These are phyloP conservation scores for Oncorhynchus kisutch DNA, from an alignment of 2,113 vertebrate species.

Conservation along the genomic window DNA sequence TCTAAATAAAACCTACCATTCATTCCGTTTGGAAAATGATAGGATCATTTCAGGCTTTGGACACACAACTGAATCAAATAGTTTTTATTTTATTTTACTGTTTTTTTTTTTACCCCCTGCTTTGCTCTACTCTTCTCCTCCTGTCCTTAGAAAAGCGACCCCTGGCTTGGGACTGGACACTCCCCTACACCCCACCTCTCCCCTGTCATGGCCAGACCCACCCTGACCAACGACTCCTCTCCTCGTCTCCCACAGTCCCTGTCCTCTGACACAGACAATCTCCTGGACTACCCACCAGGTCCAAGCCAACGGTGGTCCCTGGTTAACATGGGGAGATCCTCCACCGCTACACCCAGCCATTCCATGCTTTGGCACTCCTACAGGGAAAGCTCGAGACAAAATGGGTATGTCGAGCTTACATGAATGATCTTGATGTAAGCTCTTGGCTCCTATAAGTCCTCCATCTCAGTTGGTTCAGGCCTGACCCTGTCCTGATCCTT, in stretches of 20 bases:
- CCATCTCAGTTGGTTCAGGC: too few species aligned
- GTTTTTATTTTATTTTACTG: too few species aligned
- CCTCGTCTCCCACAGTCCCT: conserved; percentile 27
- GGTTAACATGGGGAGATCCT: too few species aligned
- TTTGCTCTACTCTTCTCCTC: background rate
- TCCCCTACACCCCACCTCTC: conserved; percentile 8
- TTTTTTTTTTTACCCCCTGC: background rate
- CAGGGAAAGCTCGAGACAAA: conserved; percentile 12
- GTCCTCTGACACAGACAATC: conserved; percentile 34
- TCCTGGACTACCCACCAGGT: conserved; percentile 13
- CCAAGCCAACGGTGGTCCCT: background rate
- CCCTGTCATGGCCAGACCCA: background rate
- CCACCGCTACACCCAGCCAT: conserved; percentile 14
- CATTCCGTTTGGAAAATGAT: too few species aligned
- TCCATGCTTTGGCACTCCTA: conserved; percentile 17
- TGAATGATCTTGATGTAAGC: too few species aligned
- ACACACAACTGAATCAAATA: too few species aligned
- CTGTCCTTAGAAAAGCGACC: conserved; percentile 12
- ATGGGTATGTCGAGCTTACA: conserved; percentile 26
- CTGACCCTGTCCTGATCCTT: too few species aligned
- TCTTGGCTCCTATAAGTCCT: too few species aligned
- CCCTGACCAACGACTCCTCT: conserved; percentile 15
- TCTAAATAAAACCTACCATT: too few species aligned
- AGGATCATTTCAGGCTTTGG: too few species aligned
- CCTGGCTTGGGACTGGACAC: conserved; percentile 11